Evolutionary conservation across 2,797 vertebrate genomes (phyloP).

Genomic region (Gobionotothen gibberifrons): DNA sequence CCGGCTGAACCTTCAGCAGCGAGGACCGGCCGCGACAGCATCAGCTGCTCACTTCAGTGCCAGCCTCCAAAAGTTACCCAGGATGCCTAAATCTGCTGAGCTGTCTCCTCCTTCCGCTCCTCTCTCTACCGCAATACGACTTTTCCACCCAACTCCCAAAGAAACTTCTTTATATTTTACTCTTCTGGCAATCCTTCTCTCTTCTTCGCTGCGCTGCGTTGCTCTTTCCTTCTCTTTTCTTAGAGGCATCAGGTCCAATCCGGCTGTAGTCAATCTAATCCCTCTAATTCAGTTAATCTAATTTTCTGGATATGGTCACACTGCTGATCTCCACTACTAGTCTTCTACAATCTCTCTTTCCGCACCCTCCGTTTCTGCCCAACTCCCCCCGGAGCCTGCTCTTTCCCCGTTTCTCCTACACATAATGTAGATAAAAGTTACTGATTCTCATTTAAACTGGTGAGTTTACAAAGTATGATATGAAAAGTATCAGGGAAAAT

Average conservation of each 20-base stretch:
- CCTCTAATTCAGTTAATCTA: slow-evolving; percentile 80
- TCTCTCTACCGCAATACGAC: slow-evolving; percentile 75
- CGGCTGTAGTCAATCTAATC: slow-evolving; percentile 75
- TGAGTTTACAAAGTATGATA: slow-evolving; percentile 9
- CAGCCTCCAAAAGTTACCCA: slow-evolving; percentile 75
- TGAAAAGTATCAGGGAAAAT: background rate
- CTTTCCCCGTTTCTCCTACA: slow-evolving; percentile 36
- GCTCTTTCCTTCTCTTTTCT: slow-evolving; percentile 51
- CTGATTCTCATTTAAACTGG: slow-evolving; percentile 40
- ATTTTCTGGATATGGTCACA: slow-evolving; percentile 73
- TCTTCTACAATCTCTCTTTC: slow-evolving; percentile 46
- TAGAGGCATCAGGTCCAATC: slow-evolving; percentile 65
- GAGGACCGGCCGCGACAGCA: slow-evolving; percentile 24
- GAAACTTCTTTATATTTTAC: slow-evolving; percentile 65
- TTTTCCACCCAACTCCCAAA: slow-evolving; percentile 62
- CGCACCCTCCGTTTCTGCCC: slow-evolving; percentile 43
- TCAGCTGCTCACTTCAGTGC: slow-evolving; percentile 66
- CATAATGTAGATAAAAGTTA: slow-evolving; percentile 30
- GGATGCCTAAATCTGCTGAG: slow-evolving; percentile 79
- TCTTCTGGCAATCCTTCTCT: slow-evolving; percentile 38
- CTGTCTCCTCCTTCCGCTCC: slow-evolving; percentile 60
- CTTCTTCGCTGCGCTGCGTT: background rate
- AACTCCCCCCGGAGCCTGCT: slow-evolving; percentile 45
- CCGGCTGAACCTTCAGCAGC: slow-evolving; percentile 47
- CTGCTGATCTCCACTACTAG: slow-evolving; percentile 61